Base-by-base conservation (phyloP, 2,888 invertebrate genomes). In the Heteropelma amictum region DNA sequence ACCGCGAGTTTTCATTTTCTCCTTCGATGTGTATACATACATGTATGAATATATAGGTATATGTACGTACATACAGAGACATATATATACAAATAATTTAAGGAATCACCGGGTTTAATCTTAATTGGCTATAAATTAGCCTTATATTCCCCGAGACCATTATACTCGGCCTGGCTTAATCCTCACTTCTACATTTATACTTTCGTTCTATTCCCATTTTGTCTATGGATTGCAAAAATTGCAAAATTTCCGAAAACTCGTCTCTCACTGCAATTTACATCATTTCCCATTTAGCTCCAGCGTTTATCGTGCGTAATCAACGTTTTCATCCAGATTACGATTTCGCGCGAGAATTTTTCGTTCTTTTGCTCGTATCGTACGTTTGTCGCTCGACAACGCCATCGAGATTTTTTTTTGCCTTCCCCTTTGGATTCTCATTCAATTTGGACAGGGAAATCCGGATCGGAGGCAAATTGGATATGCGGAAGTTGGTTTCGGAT, bases 101-200 rank as follows among this genome's bases (percentile, higher is more conserved):
- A 77, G 74, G 69, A 81, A 82, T 81, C 80, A 75, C 72, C 58
- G 80, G 80, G 80, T 82, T 83, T 82, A 79, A 79, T 78, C 81
- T 83, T 81, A 81, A 83, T 80, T 81, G 80, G 76, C 78, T 77
- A 79, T 80, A 81, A 81, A 77, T 80, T 80, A 70, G 49, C 42
- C 69, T 74, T 60, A n/a, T n/a, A n/a, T 70, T 64, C 77, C 72
- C 77, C 68, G 69, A 33, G 49, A 35, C 70, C 61, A 80, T 79
- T 76, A 75, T 70, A 76, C 67, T 12, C 54, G 63, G 58, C 71
- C 63, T 42, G 71, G 56, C 75, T 77, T 81, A 80, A 81, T 79
- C 81, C 80, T 45, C 72, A 40, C 74, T 63, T 75, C 51, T 68
- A 17, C 53, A 21, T 64, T 69, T 67, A 71, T 73, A 69, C 54